Percentiles rank a stretch among this genome's conserved stretches.
Conservation (phyloP, 1,140 invertebrate genomes). For the Drosophila trapezifrons region DNA sequence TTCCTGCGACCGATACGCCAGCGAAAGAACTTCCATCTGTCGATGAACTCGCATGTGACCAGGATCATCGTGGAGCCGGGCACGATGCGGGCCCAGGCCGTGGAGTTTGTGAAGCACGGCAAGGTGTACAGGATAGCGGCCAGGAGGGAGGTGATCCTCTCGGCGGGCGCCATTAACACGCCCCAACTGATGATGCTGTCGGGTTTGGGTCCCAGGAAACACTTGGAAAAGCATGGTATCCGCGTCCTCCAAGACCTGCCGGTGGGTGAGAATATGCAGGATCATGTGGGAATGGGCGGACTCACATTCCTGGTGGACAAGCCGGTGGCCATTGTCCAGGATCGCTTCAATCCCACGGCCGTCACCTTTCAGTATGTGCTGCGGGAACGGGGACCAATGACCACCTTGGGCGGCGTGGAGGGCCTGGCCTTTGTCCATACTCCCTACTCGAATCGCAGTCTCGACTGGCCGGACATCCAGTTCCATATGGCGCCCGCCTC, state of each 20-base stretch:
- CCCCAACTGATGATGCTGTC: slow-evolving; percentile 94
- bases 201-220: slow-evolving; percentile 91
- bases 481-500: slow-evolving; percentile 94
- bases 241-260: slow-evolving; percentile 90
- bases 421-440: slow-evolving; percentile 94
- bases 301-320: slow-evolving; percentile 91
- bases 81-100: slow-evolving; percentile 89
- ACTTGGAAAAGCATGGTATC: slow-evolving; percentile 89
- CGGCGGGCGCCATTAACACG: slow-evolving; percentile 91
- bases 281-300: slow-evolving; percentile 93
- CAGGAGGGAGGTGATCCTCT: slow-evolving; percentile 91
- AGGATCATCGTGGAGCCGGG: slow-evolving; percentile 89
- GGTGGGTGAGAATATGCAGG: slow-evolving; percentile 91
- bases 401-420: slow-evolving; percentile 92
- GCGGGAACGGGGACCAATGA: slow-evolving; percentile 92
- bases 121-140: slow-evolving; percentile 88
- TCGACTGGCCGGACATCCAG: slow-evolving; percentile 92
- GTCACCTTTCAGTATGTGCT: slow-evolving; percentile 92
- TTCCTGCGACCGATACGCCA: slow-evolving; percentile 92
- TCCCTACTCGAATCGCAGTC: slow-evolving; percentile 89
- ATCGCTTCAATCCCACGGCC: slow-evolving; percentile 88
- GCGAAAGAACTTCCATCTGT: slow-evolving; percentile 91
- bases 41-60: slow-evolving; percentile 90
- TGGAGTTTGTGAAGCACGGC: slow-evolving; percentile 90
- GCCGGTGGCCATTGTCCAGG: slow-evolving; percentile 91